Percentiles rank a stretch among this genome's conserved stretches.
These are phyloP conservation scores for Hydropotes inermis DNA, from an alignment of 2,113 vertebrate species.

Conservation along the genomic window DNA sequence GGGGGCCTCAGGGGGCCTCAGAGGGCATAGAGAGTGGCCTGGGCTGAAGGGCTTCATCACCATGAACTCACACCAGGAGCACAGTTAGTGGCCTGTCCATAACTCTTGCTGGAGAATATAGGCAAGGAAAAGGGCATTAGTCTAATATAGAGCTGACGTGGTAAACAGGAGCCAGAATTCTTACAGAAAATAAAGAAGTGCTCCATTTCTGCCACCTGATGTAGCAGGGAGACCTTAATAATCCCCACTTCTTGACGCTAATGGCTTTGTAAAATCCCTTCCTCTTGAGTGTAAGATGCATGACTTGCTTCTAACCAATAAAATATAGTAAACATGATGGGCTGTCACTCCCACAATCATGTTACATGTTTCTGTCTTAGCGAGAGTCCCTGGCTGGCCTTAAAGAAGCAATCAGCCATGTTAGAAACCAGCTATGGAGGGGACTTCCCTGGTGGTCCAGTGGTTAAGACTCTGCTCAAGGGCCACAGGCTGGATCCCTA, in stretches of 20 bases:
- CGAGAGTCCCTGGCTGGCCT: background rate
- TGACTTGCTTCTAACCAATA: background rate
- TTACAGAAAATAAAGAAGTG: background rate
- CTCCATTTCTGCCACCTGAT: background rate
- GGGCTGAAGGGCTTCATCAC: background rate
- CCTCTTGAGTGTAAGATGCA: background rate
- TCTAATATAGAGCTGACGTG: background rate
- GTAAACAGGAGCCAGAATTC: background rate
- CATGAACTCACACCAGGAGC: background rate
- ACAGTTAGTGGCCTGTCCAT: background rate
- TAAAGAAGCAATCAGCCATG: background rate
- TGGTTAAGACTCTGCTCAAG: background rate
- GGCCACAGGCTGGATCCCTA: background rate
- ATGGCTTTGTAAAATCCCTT: background rate
- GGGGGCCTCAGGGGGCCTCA: background rate
- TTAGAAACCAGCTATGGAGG: background rate
- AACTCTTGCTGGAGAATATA: background rate
- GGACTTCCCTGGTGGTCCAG: background rate
- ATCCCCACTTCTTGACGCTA: background rate
- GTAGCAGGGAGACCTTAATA: background rate
- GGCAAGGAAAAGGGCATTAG: background rate
- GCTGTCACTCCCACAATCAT: background rate
- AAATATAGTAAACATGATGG: background rate
- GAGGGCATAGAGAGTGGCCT: background rate
- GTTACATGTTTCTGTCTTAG: background rate